Evolutionary conservation across 2,797 vertebrate genomes (phyloP).

Genomic region (Phaenicophaeus curvirostris): DNA sequence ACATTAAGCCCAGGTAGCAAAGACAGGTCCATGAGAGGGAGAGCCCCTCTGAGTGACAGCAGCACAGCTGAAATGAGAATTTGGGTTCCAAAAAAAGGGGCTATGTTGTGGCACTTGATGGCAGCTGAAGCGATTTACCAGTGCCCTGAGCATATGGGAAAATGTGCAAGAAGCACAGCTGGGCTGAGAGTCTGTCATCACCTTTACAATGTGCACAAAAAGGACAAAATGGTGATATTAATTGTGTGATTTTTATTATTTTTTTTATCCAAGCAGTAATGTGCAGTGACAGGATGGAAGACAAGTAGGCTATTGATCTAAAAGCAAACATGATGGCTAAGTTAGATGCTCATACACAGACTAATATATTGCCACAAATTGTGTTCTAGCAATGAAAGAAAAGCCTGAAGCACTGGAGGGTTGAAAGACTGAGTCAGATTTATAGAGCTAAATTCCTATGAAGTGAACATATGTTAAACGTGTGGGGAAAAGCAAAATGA

Average conservation of each 20-base stretch:
- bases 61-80: background rate
- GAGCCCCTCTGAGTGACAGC: rapidly evolving
- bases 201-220: background rate
- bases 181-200: background rate
- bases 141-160: background rate
- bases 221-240: background rate
- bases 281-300: background rate
- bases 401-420: background rate
- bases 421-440: slow-evolving; percentile 1
- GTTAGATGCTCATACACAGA: background rate
- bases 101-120: background rate
- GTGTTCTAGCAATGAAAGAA: background rate
- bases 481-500: background rate
- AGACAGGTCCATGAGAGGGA: rapidly evolving
- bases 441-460: background rate
- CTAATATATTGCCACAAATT: background rate
- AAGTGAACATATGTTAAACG: background rate
- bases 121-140: background rate
- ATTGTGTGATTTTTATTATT: background rate
- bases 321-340: background rate
- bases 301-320: slow-evolving; percentile 25
- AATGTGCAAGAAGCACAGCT: background rate
- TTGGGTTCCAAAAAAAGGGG: rapidly evolving
- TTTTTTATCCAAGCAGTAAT: background rate
- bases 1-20: background rate